Evolutionary conservation across 53 echinoderm and acorn worm species (phyloP), one percentile per base, ranked within the genome.

Genomic region (Astropecten irregularis): DNA sequence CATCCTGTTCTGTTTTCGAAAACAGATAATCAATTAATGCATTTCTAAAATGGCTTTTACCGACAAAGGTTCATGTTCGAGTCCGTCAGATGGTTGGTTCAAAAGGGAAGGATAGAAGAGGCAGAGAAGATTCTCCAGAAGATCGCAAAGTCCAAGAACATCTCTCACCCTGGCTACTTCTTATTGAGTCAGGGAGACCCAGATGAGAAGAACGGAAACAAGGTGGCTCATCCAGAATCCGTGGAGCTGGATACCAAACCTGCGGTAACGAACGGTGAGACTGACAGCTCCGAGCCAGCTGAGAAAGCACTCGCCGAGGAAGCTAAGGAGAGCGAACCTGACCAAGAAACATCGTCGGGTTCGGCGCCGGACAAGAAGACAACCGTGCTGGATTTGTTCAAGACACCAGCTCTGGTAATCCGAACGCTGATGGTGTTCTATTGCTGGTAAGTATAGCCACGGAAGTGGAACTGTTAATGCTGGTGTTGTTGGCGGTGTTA

Each of bases 121-220:
- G 86, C 86, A 2, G 86, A 85, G 32, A 64, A 73, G 54, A 40
- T 85, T 25, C 39, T 85, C 14, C 73, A 76, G 30, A 73, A 42
- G 53, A 85, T 85, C 63, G 74, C 86, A 6, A 85, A 85, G 55
- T 85, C 76, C 52, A 85, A 85, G 53, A 63, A 66, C 65, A 85
- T 85, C 65, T 18, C 44, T 6, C 62, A 61, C 15, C 8, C 34
- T 25, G 61, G 61, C 47, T 61, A 79, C 79, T 79, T 79, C 49
- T 31, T 79, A 32, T 20, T 79, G n/a, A 25, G 40, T 3, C 79
- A 79, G 79, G 57, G 47, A 30, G 79, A 79, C 29, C 44, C 48
- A 21, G 79, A 62, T 31, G 16, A 29, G 61, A 25, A 42, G 21
- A 62, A 79, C 26, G 79, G 62, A 40, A n/a, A 38, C 21, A 62